phyloP scores from a whole-genome alignment of 2,888 invertebrate species.

The Diachrysia chrysitis region DNA sequence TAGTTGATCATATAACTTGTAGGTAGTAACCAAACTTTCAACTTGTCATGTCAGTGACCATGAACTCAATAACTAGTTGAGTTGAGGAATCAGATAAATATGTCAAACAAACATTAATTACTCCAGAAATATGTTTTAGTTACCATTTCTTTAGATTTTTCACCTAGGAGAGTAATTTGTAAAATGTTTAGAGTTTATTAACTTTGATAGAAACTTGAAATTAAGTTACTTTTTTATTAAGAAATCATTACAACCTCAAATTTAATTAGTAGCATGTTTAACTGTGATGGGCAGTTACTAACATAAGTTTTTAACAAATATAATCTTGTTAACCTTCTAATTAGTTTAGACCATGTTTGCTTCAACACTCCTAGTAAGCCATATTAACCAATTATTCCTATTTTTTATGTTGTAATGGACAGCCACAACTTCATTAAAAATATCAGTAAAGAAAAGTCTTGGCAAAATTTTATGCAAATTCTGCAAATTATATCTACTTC shows the following conservation, averaged over 20 bases:
- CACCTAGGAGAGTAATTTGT: not conserved
- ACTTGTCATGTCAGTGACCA: slow-evolving; percentile 9
- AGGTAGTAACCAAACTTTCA: slow-evolving; percentile 1
- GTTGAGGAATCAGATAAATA: not conserved
- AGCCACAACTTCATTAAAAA: too few species aligned
- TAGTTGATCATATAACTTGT: slow-evolving; percentile 11
- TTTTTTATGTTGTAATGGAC: not conserved
- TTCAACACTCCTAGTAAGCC: not conserved
- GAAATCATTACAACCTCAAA: not conserved
- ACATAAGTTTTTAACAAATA: slow-evolving; percentile 7
- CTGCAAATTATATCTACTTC: too few species aligned
- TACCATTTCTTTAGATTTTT: not conserved
- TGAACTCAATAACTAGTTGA: slow-evolving; percentile 15
- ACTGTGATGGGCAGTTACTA: not conserved
- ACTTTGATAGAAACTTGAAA: not conserved
- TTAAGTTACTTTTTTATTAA: not conserved
- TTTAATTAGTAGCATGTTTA: not conserved
- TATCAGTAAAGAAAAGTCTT: too few species aligned
- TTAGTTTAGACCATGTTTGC: not conserved
- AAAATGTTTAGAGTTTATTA: not conserved
- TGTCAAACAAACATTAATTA: not conserved
- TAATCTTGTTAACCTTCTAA: slow-evolving; percentile 5
- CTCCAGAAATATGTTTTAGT: not conserved
- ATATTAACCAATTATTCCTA: not conserved
- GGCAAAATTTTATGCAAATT: too few species aligned